Conservation (phyloP, 2,888 invertebrate species). For the Aphidoletes aphidimyza region DNA sequence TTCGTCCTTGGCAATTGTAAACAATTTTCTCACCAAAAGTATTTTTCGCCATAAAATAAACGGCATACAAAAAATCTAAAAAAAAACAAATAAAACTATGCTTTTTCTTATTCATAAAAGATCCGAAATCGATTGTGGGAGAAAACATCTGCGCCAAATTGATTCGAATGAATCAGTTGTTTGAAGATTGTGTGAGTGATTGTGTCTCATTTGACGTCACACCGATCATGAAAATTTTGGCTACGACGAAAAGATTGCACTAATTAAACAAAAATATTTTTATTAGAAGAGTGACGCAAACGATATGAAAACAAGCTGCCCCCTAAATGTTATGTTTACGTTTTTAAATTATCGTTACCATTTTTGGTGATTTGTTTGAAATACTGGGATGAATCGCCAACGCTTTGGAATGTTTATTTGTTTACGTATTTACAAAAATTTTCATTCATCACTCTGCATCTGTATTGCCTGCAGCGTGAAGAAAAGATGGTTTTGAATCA, state of each 20-base stretch:
- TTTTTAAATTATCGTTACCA: background rate
- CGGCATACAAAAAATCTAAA: background rate
- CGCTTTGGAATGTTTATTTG: background rate
- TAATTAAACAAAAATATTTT: slow-evolving; percentile 26
- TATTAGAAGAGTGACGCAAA: slow-evolving; percentile 27
- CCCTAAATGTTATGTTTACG: background rate
- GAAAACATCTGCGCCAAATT: slow-evolving; percentile 25
- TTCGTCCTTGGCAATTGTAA: slow-evolving; percentile 42
- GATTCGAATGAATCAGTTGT: slow-evolving; percentile 27
- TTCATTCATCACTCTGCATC: too few species aligned
- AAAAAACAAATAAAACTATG: too few species aligned
- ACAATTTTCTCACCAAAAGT: background rate
- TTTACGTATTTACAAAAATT: background rate
- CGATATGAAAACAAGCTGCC: background rate
- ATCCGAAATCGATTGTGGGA: background rate
- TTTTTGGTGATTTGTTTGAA: slow-evolving; percentile 28
- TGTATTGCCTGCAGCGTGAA: too few species aligned
- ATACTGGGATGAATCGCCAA: too few species aligned
- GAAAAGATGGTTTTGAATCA: background rate
- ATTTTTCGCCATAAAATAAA: too few species aligned
- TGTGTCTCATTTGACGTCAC: slow-evolving; percentile 29
- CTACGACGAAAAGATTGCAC: background rate
- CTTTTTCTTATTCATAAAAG: too few species aligned
- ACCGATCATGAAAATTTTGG: background rate
- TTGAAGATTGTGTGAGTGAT: background rate